A percentile compares a stretch with the other conserved stretches of the same genome.
phyloP scores from a whole-genome alignment of 1,140 invertebrate species.

The Pseudomyrmex concolor region DNA sequence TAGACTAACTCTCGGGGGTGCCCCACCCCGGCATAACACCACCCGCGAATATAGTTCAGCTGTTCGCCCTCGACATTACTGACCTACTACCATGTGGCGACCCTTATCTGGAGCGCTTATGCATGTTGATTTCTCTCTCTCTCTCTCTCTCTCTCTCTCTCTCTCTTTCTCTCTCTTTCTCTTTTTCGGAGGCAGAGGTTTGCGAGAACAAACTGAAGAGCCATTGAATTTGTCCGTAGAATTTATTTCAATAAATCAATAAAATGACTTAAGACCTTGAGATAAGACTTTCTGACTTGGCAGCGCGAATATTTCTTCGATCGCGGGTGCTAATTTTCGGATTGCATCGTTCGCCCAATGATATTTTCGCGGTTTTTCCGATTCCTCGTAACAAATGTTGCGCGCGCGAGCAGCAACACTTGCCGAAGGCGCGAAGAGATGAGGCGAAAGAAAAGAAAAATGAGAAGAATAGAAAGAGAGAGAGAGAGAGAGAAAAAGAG shows the following conservation, averaged over 20 bases:
- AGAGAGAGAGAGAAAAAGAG: constrained; percentile 51
- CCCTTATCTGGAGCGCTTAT: constrained; percentile 9
- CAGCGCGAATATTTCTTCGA: constrained; percentile 9
- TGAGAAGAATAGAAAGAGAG: constrained; percentile 13
- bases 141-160: not conserved
- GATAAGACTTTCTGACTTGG: no score
- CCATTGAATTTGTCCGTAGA: no score
- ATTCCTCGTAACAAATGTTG: constrained; percentile 58
- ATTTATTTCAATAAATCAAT: no score
- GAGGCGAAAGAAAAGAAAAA: constrained; percentile 19
- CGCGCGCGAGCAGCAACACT: constrained; percentile 36
- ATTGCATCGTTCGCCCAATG: constrained; percentile 50
- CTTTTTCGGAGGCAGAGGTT: no score
- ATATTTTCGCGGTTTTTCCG: constrained; percentile 51
- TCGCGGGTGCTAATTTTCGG: constrained; percentile 39
- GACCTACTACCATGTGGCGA: constrained; percentile 75
- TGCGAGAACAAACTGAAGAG: no score
- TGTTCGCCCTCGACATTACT: constrained; percentile 73
- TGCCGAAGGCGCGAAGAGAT: constrained; percentile 36
- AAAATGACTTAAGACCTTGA: no score
- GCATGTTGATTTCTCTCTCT: not conserved
- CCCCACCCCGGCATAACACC: constrained; percentile 63
- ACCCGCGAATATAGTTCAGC: constrained; percentile 66
- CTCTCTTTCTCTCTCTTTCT: not conserved
- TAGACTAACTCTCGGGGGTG: constrained; percentile 61